Conservation (phyloP, 2,888 invertebrate species). For the Eristalinus aeneus region DNA sequence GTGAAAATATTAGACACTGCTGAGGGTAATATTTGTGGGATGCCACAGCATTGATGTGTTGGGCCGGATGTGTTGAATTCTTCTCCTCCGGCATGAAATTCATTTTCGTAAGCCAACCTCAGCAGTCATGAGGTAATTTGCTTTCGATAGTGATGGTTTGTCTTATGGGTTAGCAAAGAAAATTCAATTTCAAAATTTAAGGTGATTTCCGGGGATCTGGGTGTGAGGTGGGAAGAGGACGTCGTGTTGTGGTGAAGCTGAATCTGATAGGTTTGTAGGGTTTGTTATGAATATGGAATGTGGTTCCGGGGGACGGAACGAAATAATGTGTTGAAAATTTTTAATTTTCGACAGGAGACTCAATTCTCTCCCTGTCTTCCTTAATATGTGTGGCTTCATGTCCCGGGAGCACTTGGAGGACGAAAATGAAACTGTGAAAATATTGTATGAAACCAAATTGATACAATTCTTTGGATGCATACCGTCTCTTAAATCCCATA, state of each 20-base stretch:
- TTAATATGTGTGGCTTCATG: no score
- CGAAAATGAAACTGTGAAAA: no score
- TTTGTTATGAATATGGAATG: neutral
- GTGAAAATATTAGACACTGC: neutral
- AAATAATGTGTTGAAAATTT: neutral
- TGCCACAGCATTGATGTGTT: conserved; percentile 50
- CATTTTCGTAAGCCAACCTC: neutral
- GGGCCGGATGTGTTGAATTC: conserved; percentile 16
- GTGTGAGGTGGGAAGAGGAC: neutral
- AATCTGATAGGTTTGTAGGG: neutral
- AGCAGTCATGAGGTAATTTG: neutral
- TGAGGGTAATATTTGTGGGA: conserved; percentile 37
- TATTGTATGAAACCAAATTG: no score
- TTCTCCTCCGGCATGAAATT: neutral
- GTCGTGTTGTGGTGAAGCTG: neutral
- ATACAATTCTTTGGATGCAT: neutral
- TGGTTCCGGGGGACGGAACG: neutral
- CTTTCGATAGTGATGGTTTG: neutral
- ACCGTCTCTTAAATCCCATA: no score
- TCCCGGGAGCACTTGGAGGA: no score
- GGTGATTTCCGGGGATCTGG: neutral
- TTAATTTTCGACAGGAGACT: no score
- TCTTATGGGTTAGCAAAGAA: neutral
- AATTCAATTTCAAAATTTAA: neutral
- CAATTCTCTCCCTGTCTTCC: no score